A percentile compares a stretch with the other conserved stretches of the same genome.
Evolutionary conservation across 1,140 invertebrate species (phyloP).

Genomic region (Sipha flava): DNA sequence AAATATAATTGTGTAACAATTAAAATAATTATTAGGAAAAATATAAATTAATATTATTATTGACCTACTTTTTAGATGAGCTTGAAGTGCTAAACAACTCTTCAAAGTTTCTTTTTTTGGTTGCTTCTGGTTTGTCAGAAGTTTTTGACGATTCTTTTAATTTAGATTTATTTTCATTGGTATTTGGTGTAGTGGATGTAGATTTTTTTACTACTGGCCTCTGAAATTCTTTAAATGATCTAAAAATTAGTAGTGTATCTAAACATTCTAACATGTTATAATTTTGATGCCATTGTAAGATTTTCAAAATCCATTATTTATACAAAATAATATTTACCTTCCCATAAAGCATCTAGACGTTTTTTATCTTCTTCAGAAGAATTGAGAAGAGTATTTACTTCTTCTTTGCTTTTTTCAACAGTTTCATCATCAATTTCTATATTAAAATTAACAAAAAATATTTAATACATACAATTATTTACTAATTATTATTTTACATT

Average conservation of each 20-base stretch:
- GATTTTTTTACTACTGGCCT: neutral
- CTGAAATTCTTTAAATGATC: conserved; percentile 11
- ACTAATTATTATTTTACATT: neutral
- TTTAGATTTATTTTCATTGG: conserved; percentile 5
- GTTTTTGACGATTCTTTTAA: neutral
- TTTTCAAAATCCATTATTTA: neutral
- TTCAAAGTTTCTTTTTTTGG: conserved; percentile 16
- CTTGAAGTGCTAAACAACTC: neutral
- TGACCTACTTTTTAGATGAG: neutral
- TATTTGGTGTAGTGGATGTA: neutral
- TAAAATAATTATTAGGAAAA: neutral
- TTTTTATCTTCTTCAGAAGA: conserved; percentile 39
- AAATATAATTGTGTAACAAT: too few species aligned
- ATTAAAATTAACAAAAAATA: conserved; percentile 29
- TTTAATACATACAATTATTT: conserved; percentile 3
- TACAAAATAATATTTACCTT: conserved; percentile 32
- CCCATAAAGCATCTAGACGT: conserved; percentile 38
- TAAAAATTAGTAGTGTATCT: neutral
- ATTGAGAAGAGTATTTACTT: neutral
- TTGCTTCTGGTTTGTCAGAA: neutral
- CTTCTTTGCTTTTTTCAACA: conserved; percentile 30
- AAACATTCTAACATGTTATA: too few species aligned
- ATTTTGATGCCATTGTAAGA: too few species aligned
- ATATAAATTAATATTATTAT: neutral
- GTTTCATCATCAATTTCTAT: conserved; percentile 33